These are phyloP conservation scores for Nomada hirtipes DNA, from an alignment of 2,888 invertebrate genomes.

Conservation along the genomic window DNA sequence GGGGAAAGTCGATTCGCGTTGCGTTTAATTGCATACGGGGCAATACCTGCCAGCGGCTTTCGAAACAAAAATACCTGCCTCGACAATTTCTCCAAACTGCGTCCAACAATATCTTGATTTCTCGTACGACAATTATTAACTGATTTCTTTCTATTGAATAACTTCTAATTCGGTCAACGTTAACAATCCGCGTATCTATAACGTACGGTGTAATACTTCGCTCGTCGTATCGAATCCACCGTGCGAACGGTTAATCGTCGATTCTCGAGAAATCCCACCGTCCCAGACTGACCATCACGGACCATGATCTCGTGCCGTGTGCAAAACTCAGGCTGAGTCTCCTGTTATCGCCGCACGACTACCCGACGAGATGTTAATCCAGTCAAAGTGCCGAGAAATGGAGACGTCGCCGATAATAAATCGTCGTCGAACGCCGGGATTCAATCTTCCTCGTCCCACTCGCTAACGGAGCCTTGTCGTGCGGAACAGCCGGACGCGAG, in stretches of 20 bases:
- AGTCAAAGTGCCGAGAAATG: constrained; percentile 33
- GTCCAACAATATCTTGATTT: too few relatives aligned
- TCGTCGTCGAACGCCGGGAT: constrained; percentile 24
- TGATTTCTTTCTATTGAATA: too few relatives aligned
- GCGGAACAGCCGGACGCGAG: constrained; percentile 14
- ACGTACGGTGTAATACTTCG: too few relatives aligned
- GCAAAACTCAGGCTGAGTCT: background rate
- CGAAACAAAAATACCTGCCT: constrained; percentile 13
- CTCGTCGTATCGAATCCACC: too few relatives aligned
- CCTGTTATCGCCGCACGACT: constrained; percentile 12
- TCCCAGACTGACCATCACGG: too few relatives aligned
- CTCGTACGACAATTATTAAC: too few relatives aligned
- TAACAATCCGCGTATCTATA: too few relatives aligned
- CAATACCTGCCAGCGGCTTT: background rate
- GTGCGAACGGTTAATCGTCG: too few relatives aligned
- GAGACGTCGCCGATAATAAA: constrained; percentile 43
- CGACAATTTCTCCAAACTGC: background rate
- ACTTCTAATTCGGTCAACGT: too few relatives aligned
- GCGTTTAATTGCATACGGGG: constrained; percentile 59
- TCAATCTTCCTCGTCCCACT: constrained; percentile 25
- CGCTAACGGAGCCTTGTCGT: constrained; percentile 19
- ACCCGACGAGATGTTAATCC: constrained; percentile 38
- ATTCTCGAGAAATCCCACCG: too few relatives aligned
- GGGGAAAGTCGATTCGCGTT: constrained; percentile 53
- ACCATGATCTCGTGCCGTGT: too few relatives aligned